Percentiles rank a stretch among this genome's conserved stretches.
Evolutionary conservation across 2,888 invertebrate genomes (phyloP).

Genomic region (Galeruca laticollis): DNA sequence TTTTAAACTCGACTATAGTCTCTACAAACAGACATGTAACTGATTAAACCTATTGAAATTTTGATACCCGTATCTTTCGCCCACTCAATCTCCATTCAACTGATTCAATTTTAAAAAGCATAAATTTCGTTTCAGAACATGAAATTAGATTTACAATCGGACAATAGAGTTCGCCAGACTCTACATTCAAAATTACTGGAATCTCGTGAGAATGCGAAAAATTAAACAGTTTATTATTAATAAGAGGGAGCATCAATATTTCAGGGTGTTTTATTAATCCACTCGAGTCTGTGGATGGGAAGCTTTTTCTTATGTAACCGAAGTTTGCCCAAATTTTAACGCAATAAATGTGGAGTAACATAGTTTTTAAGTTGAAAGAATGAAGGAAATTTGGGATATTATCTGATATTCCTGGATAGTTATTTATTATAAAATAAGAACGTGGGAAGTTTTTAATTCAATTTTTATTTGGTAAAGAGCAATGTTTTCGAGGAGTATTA

Average conservation of each 20-base stretch:
- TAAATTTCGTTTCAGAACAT: neutral
- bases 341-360: no score
- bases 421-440: no score
- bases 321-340: no score
- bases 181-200: neutral
- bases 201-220: conserved; percentile 9
- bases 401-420: no score
- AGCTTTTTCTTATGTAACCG: no score
- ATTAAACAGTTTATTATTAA: conserved; percentile 9
- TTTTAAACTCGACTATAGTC: no score
- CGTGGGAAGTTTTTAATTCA: no score
- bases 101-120: conserved; percentile 1
- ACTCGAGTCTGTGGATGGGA: neutral
- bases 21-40: no score
- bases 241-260: neutral
- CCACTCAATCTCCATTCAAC: neutral
- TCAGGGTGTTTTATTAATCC: neutral
- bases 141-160: neutral
- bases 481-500: no score
- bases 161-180: neutral
- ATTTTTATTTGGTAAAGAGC: no score
- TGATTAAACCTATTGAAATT: conserved; percentile 1
- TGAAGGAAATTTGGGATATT: no score
- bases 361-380: no score
- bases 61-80: neutral